These are phyloP conservation scores for Papilio demoleus DNA, from an alignment of 2,888 invertebrate species.

Conservation along the genomic window DNA sequence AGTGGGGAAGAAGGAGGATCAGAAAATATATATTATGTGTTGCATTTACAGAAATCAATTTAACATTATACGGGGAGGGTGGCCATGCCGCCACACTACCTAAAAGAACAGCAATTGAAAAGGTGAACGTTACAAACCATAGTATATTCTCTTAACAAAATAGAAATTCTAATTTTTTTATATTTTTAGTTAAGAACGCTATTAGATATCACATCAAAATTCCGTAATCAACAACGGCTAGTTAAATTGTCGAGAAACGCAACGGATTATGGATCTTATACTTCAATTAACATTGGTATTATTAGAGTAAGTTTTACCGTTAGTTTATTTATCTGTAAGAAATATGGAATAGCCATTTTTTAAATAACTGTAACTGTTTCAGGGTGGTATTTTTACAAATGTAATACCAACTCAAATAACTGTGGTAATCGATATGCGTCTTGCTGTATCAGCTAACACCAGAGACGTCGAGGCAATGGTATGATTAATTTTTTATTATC, in stretches of 20 bases:
- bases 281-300: slow-evolving; percentile 62
- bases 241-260: slow-evolving; percentile 46
- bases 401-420: slow-evolving; percentile 57
- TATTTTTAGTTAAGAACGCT: slow-evolving; percentile 55
- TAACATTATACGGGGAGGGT: slow-evolving; percentile 88
- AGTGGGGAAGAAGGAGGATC: neutral
- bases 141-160: neutral
- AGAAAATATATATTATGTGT: neutral
- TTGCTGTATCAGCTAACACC: slow-evolving; percentile 52
- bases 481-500: slow-evolving; percentile 42
- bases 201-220: slow-evolving; percentile 55
- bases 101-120: slow-evolving; percentile 89
- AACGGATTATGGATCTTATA: slow-evolving; percentile 53
- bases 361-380: slow-evolving; percentile 28
- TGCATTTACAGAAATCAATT: slow-evolving; percentile 69
- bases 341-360: too few relatives aligned
- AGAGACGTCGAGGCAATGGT: slow-evolving; percentile 59
- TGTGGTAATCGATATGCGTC: slow-evolving; percentile 62
- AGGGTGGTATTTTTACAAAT: slow-evolving; percentile 64
- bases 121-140: slow-evolving; percentile 61
- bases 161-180: neutral
- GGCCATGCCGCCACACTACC: slow-evolving; percentile 92
- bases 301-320: slow-evolving; percentile 55
- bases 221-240: slow-evolving; percentile 54
- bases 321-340: neutral